Evolutionary conservation across 2,113 vertebrate genomes (phyloP).

Genomic region (Notarius quadriscutis): DNA sequence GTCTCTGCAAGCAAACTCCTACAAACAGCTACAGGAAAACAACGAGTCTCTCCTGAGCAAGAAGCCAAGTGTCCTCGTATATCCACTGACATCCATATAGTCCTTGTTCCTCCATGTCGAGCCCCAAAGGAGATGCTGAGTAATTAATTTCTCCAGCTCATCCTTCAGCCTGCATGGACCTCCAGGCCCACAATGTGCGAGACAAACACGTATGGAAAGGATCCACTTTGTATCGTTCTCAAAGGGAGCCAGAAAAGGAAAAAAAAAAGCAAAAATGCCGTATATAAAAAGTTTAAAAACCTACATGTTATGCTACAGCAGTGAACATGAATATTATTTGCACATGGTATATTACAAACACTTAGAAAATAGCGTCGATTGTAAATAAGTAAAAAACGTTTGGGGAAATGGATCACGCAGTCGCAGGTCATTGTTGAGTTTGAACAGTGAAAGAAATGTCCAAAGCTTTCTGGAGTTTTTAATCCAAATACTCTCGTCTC

Average conservation of each 20-base stretch:
- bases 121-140: background rate
- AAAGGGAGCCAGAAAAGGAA: slow-evolving; percentile 22
- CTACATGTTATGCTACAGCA: slow-evolving; percentile 53
- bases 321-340: slow-evolving; percentile 49
- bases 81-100: background rate
- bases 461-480: background rate
- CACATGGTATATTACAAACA: slow-evolving; percentile 48
- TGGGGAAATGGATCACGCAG: background rate
- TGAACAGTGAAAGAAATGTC: background rate
- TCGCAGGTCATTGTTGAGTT: slow-evolving; percentile 31
- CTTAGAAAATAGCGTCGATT: slow-evolving; percentile 40
- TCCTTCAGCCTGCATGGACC: slow-evolving; percentile 6
- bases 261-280: slow-evolving; percentile 16
- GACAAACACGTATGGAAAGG: slow-evolving; percentile 1
- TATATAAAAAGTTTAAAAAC: slow-evolving; percentile 48
- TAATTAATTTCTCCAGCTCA: slow-evolving; percentile 7
- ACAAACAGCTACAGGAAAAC: slow-evolving; percentile 6
- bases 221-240: slow-evolving; percentile 12
- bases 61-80: background rate
- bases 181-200: background rate
- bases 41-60: slow-evolving; percentile 3
- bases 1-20: background rate
- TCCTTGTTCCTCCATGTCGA: background rate
- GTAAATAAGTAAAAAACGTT: slow-evolving; percentile 33
- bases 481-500: background rate